Base-by-base conservation (phyloP, 2,797 vertebrate species). In the Brachymystax lenok region DNA sequence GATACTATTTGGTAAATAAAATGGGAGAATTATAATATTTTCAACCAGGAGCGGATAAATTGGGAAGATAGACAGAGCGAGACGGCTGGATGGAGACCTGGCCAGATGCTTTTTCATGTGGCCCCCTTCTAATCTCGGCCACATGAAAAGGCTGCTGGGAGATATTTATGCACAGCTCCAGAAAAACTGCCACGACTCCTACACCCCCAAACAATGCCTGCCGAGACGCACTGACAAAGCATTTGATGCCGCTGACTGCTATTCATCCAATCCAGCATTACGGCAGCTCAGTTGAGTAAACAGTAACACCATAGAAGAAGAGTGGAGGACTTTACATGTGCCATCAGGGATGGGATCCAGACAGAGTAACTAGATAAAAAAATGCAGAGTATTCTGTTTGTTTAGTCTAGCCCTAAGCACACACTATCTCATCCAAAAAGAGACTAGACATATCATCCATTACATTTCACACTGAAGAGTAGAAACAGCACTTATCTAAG, bases 151-250 rank as follows among this genome's bases (percentile, higher is more conserved):
- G 27, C 54, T 70, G 19, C 54, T 59, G 54, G n/a, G 70, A 21
- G 69, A 76, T 80, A 69, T 73, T 76, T 73, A 33, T 69, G 51
- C 61, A 8, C 4, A 24, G 6, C 59, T 61, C 74, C 73, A 54
- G 19, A n/a, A n/a, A 46, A 54, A 27, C 28, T 10, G n/a, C 63
- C 27, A 27, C 63, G 30, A 76, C 74, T 80, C 59, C 50, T 24
- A 83, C 74, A 74, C 71, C 76, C 59, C 21, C 73, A 24, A 24
- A 80, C 76, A 78, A 83, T 74, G 61, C 77, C 70, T 61, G 28
- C n/a, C 21, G 54, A 70, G 68, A 71, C 6, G 33, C 28, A 52
- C 74, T 74, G 7, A 12, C 24, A 2, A 19, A 14, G 70, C 66
- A 67, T 77, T 79, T 71, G 74, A 76, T 81, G 74, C 75, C 68